Evolutionary conservation across 2,888 invertebrate genomes (phyloP), one percentile per base, ranked within the genome.

Genomic region (Andrena haemorrhoa): DNA sequence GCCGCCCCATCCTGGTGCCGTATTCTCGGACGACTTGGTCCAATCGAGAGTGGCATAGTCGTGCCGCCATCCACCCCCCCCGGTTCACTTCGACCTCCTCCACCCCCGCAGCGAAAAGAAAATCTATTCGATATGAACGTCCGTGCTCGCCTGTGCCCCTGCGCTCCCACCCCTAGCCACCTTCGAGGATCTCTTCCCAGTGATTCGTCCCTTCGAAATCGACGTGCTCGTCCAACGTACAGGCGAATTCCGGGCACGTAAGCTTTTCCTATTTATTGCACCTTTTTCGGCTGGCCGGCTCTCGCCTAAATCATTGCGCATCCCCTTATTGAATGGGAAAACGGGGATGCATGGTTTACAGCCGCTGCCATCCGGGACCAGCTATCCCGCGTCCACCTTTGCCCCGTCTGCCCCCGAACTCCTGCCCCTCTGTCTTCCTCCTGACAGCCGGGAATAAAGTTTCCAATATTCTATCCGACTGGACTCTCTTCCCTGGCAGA

Each of bases 301-400:
- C 87, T 88, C 87, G 87, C 88, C 87, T 91, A 91, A 91, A 92
- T 92, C 92, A 92, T 92, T 90, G 90, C 90, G 86, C 87, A 88
- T 89, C 88, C 88, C 72, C 84, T 87, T 91, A 91, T 91, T 91
- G 91, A 90, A 91, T 91, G 89, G 84, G 86, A 86, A 87, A 85
- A 86, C 85, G 87, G 85, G 82, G 87, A 89, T 86, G 88, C 89
- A 89, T 88, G 89, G 87, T 90, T 90, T 88, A 90, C 88, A 88
- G 86, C 86, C 88, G 83, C 78, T 79, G 83, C 88, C 84, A 84
- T 80, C 78, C 81, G 85, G 41, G 41, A 41, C 41, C 41, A 16
- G 41, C 41, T 41, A 41, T 41, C 41, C 41, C 41, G 41, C 41
- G 41, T 16, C 56, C 66, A 56, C 66, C 79, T 61, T 70, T 71